phyloP scores from a whole-genome alignment of 2,113 vertebrate genomes.

The Forbesichthys agassizii region DNA sequence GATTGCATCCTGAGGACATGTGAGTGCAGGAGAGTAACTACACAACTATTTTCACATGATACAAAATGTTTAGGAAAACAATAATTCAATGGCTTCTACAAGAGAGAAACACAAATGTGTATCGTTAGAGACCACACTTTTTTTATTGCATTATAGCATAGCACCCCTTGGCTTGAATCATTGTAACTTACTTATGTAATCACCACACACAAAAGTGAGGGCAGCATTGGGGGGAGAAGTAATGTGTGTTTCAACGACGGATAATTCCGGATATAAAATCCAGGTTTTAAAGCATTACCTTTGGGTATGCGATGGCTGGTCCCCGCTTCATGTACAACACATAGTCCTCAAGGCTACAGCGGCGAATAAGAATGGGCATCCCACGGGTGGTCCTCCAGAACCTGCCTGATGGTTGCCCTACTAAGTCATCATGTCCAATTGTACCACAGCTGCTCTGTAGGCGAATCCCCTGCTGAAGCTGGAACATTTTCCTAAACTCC shows the following conservation, averaged over 20 bases:
- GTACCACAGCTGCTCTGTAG: slow-evolving; percentile 73
- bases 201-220: too few species aligned
- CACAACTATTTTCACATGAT: not conserved
- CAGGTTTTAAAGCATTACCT: slow-evolving; percentile 70
- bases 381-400: slow-evolving; percentile 62
- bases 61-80: not conserved
- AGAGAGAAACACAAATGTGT: not conserved
- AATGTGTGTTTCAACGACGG: too few species aligned
- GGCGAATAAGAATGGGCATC: slow-evolving; percentile 69
- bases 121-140: too few species aligned
- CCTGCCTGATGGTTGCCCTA: slow-evolving; percentile 73
- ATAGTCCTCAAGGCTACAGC: slow-evolving; percentile 85
- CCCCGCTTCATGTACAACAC: slow-evolving; percentile 86
- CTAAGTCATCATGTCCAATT: slow-evolving; percentile 73
- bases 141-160: too few species aligned
- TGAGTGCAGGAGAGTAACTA: not conserved
- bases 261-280: not conserved
- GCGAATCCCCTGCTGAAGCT: slow-evolving; percentile 50
- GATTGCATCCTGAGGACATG: slow-evolving; percentile 74
- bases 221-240: too few species aligned
- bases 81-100: not conserved
- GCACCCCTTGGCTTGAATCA: too few species aligned
- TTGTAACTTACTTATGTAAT: too few species aligned
- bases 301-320: slow-evolving; percentile 84
- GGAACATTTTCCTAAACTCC: slow-evolving; percentile 78